These are phyloP conservation scores for Mimachlamys varia DNA, from an alignment of 2,888 invertebrate genomes.

Conservation along the genomic window DNA sequence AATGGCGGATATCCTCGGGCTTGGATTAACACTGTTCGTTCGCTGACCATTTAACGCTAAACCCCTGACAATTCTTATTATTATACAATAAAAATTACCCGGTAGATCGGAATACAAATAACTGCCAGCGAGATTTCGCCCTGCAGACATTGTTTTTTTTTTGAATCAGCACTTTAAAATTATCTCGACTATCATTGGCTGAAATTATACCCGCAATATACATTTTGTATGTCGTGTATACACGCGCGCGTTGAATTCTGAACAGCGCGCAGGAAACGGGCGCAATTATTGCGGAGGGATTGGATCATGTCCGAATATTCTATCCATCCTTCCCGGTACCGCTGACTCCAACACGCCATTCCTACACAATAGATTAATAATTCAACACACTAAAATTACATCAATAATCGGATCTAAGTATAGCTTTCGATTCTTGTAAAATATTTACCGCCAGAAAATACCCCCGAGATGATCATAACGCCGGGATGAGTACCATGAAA, in stretches of 20 bases:
- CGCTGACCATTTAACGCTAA: neutral
- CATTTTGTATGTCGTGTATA: neutral
- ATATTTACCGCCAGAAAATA: constrained; percentile 42
- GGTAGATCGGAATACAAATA: constrained; percentile 9
- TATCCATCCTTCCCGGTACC: neutral
- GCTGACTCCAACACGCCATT: neutral
- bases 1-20: neutral
- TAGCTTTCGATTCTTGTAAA: constrained; percentile 40
- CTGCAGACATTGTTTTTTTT: constrained; percentile 15
- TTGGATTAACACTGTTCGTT: neutral
- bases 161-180: neutral
- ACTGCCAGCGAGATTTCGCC: neutral
- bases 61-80: neutral
- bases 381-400: constrained; percentile 32
- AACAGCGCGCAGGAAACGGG: neutral
- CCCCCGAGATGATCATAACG: constrained; percentile 36
- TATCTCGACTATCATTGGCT: constrained; percentile 21
- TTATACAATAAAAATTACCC: constrained; percentile 31
- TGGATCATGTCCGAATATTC: neutral
- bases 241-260: neutral
- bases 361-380: neutral
- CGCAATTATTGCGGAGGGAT: neutral
- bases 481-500: constrained; percentile 12
- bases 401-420: constrained; percentile 28
- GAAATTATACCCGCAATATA: neutral